Percentiles rank a stretch among this genome's conserved stretches.
Evolutionary conservation across 2,888 invertebrate genomes (phyloP).

Genomic region (Cabera pusaria): DNA sequence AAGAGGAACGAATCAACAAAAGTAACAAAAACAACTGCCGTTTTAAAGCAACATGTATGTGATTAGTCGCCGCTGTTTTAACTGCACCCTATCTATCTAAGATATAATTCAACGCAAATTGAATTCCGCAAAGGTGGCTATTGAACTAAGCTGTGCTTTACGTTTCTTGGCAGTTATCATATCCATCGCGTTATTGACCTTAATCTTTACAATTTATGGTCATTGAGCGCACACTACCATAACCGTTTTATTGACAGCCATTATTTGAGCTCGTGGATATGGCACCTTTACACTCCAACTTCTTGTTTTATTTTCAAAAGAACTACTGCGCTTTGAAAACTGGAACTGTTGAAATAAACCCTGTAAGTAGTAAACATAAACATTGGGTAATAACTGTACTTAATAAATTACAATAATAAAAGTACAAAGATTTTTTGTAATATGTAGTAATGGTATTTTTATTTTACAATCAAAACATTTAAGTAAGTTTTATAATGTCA

Average conservation of each 20-base stretch:
- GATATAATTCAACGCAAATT: conserved; percentile 25
- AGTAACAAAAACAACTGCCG: no score
- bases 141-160: conserved; percentile 34
- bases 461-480: conserved; percentile 27
- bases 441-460: conserved; percentile 9
- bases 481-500: no score
- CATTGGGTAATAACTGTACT: conserved; percentile 40
- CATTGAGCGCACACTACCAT: conserved; percentile 71
- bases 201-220: conserved; percentile 77
- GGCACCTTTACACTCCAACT: conserved; percentile 49
- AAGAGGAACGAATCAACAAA: no score
- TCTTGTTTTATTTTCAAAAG: conserved; percentile 43
- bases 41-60: no score
- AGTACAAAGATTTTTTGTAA: conserved; percentile 26
- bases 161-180: conserved; percentile 68
- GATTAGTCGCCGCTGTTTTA: no score
- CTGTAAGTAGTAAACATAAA: conserved; percentile 36
- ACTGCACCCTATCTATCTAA: conserved; percentile 1
- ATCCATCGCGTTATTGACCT: conserved; percentile 76
- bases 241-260: conserved; percentile 74
- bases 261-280: conserved; percentile 64
- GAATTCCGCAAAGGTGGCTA: conserved; percentile 27
- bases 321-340: conserved; percentile 32
- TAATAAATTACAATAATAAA: conserved; percentile 42
- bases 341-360: conserved; percentile 27